phyloP scores from a whole-genome alignment of 2,113 vertebrate species.

The Tachycineta bicolor region DNA sequence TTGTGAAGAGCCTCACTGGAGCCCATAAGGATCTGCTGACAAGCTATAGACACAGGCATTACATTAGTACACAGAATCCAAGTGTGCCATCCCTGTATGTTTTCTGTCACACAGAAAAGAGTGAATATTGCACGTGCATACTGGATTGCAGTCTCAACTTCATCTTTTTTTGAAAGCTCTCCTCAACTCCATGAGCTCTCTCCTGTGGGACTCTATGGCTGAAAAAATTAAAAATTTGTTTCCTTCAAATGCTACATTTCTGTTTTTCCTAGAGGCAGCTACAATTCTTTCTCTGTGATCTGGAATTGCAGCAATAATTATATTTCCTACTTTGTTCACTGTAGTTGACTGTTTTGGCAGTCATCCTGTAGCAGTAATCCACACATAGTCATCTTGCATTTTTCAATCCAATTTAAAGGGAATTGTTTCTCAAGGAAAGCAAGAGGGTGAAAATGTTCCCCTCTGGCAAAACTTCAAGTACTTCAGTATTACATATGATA shows the following conservation, averaged over 20 bases:
- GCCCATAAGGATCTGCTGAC: not conserved
- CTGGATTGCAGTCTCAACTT: not conserved
- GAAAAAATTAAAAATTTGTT: slow-evolving; percentile 40
- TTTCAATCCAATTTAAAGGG: slow-evolving; percentile 58
- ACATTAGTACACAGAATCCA: not conserved
- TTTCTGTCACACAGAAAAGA: not conserved
- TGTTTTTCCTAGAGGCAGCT: slow-evolving; percentile 45
- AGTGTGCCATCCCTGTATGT: fast-evolving
- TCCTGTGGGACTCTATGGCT: not conserved
- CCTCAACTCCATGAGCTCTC: not conserved
- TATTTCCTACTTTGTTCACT: slow-evolving; percentile 52
- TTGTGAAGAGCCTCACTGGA: not conserved
- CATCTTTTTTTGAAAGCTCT: not conserved
- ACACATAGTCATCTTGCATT: slow-evolving; percentile 35
- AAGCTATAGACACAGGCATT: not conserved
- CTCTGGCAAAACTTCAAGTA: slow-evolving; percentile 30
- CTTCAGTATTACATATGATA: not conserved
- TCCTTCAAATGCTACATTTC: not conserved
- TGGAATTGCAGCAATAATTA: slow-evolving; percentile 61
- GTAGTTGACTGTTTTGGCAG: slow-evolving; percentile 53
- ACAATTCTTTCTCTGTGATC: slow-evolving; percentile 27
- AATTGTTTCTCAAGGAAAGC: slow-evolving; percentile 55
- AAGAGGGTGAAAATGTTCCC: slow-evolving; percentile 38
- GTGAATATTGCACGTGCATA: not conserved
- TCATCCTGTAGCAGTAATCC: slow-evolving; percentile 51